These are phyloP conservation scores for Fukomys damarensis DNA, from an alignment of 2,113 vertebrate species.

Conservation along the genomic window DNA sequence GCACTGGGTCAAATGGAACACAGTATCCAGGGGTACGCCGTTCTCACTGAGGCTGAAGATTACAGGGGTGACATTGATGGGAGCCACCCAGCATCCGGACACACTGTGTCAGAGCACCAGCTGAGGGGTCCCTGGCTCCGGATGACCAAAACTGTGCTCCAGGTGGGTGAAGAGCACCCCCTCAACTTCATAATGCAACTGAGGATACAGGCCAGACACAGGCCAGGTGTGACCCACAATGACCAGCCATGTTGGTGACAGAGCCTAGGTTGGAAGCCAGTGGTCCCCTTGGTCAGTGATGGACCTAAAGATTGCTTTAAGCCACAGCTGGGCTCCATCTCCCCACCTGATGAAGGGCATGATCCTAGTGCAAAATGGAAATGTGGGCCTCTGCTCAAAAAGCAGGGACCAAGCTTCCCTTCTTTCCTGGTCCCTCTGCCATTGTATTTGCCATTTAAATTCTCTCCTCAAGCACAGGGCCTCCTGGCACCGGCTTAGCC, in stretches of 20 bases:
- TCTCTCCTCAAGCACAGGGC: neutral
- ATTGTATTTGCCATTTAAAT: neutral
- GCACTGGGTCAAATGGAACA: conserved; percentile 83
- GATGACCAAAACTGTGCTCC: neutral
- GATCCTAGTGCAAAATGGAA: neutral
- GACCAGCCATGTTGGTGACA: neutral
- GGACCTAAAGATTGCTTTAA: neutral
- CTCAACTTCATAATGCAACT: neutral
- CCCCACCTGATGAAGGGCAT: neutral
- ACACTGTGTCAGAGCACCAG: neutral
- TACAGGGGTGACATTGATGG: neutral
- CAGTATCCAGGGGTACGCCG: conserved; percentile 82
- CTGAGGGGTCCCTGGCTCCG: neutral
- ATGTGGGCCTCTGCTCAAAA: neutral
- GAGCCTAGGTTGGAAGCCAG: neutral
- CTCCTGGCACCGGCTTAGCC: neutral
- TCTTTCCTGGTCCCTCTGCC: neutral
- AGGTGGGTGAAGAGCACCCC: neutral
- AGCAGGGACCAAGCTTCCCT: neutral
- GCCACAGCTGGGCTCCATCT: neutral
- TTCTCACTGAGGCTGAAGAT: conserved; percentile 89
- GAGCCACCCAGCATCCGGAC: neutral
- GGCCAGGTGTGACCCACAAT: neutral
- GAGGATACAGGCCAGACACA: neutral
- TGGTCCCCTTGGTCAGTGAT: neutral